Evolutionary conservation across 2,888 invertebrate species (phyloP).

Genomic region (Tenthredo mesomela): DNA sequence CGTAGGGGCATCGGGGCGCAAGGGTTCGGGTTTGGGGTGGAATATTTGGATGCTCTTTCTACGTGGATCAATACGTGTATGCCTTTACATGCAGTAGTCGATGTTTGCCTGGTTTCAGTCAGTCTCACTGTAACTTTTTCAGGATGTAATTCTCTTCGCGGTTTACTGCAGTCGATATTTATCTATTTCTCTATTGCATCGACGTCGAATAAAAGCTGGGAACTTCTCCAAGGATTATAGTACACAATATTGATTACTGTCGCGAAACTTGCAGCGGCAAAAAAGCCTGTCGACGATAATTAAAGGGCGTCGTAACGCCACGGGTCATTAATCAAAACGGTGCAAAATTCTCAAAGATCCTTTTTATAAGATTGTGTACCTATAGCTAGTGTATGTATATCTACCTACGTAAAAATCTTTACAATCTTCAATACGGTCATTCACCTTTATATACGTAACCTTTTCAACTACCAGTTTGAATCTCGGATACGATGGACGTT

Average conservation of each 20-base stretch:
- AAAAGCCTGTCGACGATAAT: slow-evolving; percentile 18
- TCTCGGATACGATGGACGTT: not conserved
- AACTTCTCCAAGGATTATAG: not conserved
- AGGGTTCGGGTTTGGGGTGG: slow-evolving; percentile 21
- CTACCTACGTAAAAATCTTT: not conserved
- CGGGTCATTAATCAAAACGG: slow-evolving; percentile 21
- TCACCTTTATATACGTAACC: slow-evolving; percentile 2
- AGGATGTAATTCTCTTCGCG: not conserved
- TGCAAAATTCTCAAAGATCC: not conserved
- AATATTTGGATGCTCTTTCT: slow-evolving; percentile 53
- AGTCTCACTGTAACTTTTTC: not conserved
- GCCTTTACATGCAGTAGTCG: slow-evolving; percentile 26
- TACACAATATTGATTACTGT: slow-evolving; percentile 3
- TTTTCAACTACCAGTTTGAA: slow-evolving; percentile 15
- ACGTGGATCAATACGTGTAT: slow-evolving; percentile 51
- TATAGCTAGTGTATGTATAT: not conserved
- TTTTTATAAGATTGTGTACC: not conserved
- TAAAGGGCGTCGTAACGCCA: slow-evolving; percentile 13
- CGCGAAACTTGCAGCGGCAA: not conserved
- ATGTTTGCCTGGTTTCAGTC: slow-evolving; percentile 22
- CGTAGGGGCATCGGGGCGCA: slow-evolving; percentile 15
- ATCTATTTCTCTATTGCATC: not conserved
- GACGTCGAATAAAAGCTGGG: not conserved
- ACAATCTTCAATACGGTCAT: slow-evolving; percentile 13
- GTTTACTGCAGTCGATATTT: not conserved